Base-by-base conservation (phyloP, 2,888 invertebrate genomes). In the Uropetala carovei region DNA sequence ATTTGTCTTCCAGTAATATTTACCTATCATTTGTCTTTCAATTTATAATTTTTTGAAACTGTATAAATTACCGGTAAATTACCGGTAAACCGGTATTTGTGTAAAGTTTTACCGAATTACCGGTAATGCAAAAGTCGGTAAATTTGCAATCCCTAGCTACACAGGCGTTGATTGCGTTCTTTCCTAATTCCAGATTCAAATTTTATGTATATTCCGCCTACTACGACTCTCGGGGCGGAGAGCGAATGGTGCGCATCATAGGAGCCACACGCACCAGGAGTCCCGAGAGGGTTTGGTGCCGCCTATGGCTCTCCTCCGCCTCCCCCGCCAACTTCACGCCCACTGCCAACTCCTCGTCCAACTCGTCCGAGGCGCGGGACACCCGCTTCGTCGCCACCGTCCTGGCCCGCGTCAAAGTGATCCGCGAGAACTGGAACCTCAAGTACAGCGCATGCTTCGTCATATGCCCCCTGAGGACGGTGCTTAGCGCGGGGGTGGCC, bases 201-300 rank as follows among this genome's bases (percentile, higher is more conserved):
- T 99, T 99, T 95, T 98, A 97, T 95, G 98, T 99, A 92, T 99
- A 98, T 94, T 98, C 98, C 14, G 98, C 99, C 91, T 99, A 97
- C 94, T 98, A 97, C 94, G 98, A 99, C 95, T 96, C 97, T 91
- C 96, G 98, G 94, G 64, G 93, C 93, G 30, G 93, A 94, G 92
- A 81, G 93, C 93, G 94, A 57, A 96, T 96, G 13, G 96, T 98
- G 91, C 96, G 98, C 84, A 96, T 99, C 92, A 97, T 99, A 93
- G 98, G 98, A 16, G 98, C 98, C 14, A 98, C 98, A 0, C 98
- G 98, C 95, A 99, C 98, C 0, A 96, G 98, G 91, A 97, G 97
- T 4, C 97, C 98, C 0, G 98, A 98, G 94, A 95, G 97, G 16
- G 98, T 98, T 27, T 96, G 97, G 96, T 98, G 98, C 94, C 96